A percentile compares a stretch with the other conserved stretches of the same genome.
Evolutionary conservation across 2,113 vertebrate species (phyloP).

Genomic region (Leptobrachium leishanense): DNA sequence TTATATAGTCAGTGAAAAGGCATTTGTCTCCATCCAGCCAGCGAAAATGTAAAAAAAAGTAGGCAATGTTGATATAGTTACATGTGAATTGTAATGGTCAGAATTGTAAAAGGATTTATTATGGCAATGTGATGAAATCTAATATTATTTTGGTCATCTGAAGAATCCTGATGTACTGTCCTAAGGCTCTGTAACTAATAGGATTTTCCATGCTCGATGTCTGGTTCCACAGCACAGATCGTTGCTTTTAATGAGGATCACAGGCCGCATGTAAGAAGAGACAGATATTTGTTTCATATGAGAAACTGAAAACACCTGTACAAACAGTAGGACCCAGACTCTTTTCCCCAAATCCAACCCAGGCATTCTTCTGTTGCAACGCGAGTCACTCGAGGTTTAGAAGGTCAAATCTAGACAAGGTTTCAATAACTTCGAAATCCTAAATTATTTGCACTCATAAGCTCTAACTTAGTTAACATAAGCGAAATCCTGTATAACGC

Average conservation of each 20-base stretch:
- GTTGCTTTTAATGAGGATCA: conserved; percentile 39
- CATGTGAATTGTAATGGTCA: conserved; percentile 13
- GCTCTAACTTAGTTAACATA: conserved; percentile 14
- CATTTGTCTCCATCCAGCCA: not conserved
- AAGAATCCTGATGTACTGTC: not conserved
- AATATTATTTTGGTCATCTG: not conserved
- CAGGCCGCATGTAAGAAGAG: conserved; percentile 33
- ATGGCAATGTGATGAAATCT: conserved; percentile 7
- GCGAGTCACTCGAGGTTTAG: conserved; percentile 9
- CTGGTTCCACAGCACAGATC: conserved; percentile 29
- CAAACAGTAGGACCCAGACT: conserved; percentile 28
- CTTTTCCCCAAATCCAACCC: conserved; percentile 16
- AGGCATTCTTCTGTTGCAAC: conserved; percentile 11
- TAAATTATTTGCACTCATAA: conserved; percentile 12
- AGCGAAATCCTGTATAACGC: not conserved
- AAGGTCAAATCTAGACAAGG: conserved; percentile 13
- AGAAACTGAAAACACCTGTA: conserved; percentile 43
- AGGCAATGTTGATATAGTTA: conserved; percentile 20
- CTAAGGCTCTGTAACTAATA: conserved; percentile 28
- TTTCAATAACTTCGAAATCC: conserved; percentile 24
- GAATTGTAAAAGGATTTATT: conserved; percentile 22
- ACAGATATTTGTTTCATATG: conserved; percentile 26
- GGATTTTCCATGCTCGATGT: conserved; percentile 31
- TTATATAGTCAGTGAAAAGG: not conserved
- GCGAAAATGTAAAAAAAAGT: not conserved